phyloP scores from a whole-genome alignment of 2,888 invertebrate genomes.

The Macrophya annulata region DNA sequence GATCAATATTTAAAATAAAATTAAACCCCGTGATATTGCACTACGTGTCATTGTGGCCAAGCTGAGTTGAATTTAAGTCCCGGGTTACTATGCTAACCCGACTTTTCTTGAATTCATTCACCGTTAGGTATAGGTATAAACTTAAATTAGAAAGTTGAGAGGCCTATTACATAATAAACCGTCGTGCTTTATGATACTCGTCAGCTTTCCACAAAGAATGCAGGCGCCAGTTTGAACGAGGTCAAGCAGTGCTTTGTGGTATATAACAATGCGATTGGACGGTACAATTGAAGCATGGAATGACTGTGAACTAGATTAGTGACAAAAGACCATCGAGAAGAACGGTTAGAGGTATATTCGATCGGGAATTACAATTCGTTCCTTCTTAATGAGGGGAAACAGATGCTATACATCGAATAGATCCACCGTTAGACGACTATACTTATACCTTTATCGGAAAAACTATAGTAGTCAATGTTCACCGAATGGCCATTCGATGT shows the following conservation, averaged over 20 bases:
- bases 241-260: constrained; percentile 49
- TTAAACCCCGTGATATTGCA: neutral
- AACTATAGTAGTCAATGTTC: constrained; percentile 26
- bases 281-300: constrained; percentile 5
- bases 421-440: neutral
- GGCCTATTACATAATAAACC: constrained; percentile 13
- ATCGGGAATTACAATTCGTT: neutral
- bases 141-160: neutral
- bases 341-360: neutral
- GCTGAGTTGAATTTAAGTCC: neutral
- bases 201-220: constrained; percentile 27
- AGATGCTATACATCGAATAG: neutral
- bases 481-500: neutral
- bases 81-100: neutral
- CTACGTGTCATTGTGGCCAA: neutral
- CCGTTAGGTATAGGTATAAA: neutral
- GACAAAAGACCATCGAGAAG: constrained; percentile 29
- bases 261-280: constrained; percentile 40
- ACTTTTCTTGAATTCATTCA: neutral
- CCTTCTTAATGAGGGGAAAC: neutral
- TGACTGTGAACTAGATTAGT: constrained; percentile 22
- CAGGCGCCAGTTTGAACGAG: constrained; percentile 26
- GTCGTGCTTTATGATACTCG: constrained; percentile 29
- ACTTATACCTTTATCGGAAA: neutral
- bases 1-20: neutral